phyloP scores from a whole-genome alignment of 92 coral and sea anemone genomes.

The Siderastrea siderea region DNA sequence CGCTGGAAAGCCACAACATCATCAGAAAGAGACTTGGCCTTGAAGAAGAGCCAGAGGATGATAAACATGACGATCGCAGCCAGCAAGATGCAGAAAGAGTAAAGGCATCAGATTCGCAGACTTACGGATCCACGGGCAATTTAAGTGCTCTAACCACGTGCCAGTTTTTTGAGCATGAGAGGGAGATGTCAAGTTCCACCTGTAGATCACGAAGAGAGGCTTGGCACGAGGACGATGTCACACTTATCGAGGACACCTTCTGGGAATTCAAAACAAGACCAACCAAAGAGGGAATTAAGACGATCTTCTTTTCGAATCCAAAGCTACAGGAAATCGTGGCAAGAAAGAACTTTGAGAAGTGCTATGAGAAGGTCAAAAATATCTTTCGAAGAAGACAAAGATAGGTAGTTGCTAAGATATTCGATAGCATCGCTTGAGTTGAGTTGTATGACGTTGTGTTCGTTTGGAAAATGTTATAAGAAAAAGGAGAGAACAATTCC shows the following conservation, averaged over 20 bases:
- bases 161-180: not conserved
- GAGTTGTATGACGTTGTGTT: not conserved
- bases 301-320: not conserved
- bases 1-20: slow-evolving; percentile 2
- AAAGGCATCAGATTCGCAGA: not conserved
- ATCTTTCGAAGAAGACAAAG: not conserved
- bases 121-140: not conserved
- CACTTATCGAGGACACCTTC: not conserved
- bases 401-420: too few species aligned
- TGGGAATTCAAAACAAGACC: not conserved
- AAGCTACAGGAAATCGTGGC: not conserved
- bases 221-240: not conserved
- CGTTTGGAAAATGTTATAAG: not conserved
- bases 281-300: not conserved
- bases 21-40: not conserved
- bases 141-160: not conserved
- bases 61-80: not conserved
- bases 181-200: not conserved
- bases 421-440: too few species aligned
- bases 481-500: not conserved
- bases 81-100: not conserved
- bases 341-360: not conserved
- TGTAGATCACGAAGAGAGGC: not conserved
- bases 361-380: not conserved
- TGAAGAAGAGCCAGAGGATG: not conserved